These are phyloP conservation scores for Pseudochirops cupreus DNA, from an alignment of 2,797 vertebrate genomes.

Conservation along the genomic window DNA sequence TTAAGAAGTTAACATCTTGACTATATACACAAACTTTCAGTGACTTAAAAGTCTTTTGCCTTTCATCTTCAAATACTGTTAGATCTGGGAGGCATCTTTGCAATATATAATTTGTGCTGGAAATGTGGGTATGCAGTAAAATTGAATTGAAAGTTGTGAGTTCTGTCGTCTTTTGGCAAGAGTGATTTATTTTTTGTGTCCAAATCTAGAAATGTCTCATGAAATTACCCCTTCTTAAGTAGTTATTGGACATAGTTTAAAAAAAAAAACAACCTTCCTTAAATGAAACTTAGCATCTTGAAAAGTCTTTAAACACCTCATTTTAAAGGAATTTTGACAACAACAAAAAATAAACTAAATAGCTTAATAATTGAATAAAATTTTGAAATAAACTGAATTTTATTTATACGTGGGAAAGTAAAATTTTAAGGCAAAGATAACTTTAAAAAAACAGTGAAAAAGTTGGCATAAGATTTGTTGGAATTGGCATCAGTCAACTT, in stretches of 20 bases:
- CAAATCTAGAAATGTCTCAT: neutral
- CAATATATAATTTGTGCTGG: neutral
- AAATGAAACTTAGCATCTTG: neutral
- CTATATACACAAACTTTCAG: neutral
- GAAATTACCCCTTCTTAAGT: neutral
- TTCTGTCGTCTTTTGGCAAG: neutral
- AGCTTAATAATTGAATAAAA: neutral
- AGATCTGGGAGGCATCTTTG: neutral
- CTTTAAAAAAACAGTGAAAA: neutral
- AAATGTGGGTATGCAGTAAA: neutral
- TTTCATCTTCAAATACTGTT: neutral
- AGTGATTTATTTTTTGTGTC: neutral
- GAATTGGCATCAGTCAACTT: neutral
- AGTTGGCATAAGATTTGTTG: neutral
- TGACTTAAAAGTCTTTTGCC: neutral
- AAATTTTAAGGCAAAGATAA: neutral
- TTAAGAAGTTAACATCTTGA: neutral
- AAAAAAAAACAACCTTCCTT: neutral
- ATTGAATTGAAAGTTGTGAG: neutral
- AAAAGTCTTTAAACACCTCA: neutral
- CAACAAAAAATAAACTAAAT: neutral
- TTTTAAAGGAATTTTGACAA: constrained; percentile 19
- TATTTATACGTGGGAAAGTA: neutral
- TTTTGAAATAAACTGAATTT: neutral
- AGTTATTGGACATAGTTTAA: neutral